Base-by-base conservation (phyloP, 2,113 vertebrate genomes). In the Reinhardtius hippoglossoides region DNA sequence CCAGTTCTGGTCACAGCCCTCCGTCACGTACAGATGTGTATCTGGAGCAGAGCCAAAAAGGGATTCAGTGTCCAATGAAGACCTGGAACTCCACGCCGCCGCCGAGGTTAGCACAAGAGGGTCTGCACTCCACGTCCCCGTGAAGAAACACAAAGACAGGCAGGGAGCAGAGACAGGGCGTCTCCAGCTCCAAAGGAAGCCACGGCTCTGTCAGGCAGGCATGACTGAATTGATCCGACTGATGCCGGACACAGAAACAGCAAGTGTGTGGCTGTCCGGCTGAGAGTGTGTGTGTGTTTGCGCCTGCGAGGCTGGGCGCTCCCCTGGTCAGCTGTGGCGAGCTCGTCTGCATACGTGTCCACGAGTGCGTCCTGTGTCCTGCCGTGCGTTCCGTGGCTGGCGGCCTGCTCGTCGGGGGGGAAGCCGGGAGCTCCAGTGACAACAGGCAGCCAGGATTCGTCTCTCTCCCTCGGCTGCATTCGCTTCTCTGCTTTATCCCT, bases 391-490 rank as follows among this genome's bases (percentile, higher is more conserved):
- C 56, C 74, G 78, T 61, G 73, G 72, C 62, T 37, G 5, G 66
- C 81, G 88, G 93, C 92, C 93, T 88, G 86, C 64, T 3, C 83
- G 75, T 78, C 54, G 64, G 68, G 57, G 54, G 69, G 87, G 31
- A 31, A 94, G 81, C 93, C 92, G 1, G 91, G 86, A 76, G 87
- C 80, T 91, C 64, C 85, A 35, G 87, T 87, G 83, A 84, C 77
- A 78, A 75, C 65, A 74, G 61, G 71, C 80, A 74, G 87, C 81
- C 84, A 31, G 78, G 77, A 85, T 85, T 55, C 10, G 63, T 68
- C 74, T 75, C 84, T 85, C 84, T 85, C 52, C 81, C 56, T 76
- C 71, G n/a, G 9, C 69, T 60, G 86, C 71, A 60, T 84, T 46
- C 54, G 48, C 76, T 84, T 74, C 71, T 86, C 56, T 20, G 78